phyloP scores from a whole-genome alignment of 2,797 vertebrate genomes.

The Chaunax sp. region DNA sequence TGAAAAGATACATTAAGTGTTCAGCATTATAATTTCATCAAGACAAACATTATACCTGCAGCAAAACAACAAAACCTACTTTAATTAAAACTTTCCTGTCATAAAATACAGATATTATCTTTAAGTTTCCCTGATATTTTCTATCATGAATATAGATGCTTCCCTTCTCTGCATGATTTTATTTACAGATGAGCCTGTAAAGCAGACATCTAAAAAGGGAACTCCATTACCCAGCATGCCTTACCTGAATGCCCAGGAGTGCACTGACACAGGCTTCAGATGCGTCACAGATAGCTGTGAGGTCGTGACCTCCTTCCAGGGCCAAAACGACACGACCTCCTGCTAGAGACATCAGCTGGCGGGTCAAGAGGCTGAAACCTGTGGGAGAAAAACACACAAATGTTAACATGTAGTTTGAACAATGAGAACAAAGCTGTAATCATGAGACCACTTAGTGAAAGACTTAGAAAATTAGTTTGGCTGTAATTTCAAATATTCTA shows the following conservation, averaged over 20 bases:
- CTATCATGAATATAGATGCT: background rate
- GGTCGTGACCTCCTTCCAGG: slow-evolving; percentile 95
- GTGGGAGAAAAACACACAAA: slow-evolving; percentile 15
- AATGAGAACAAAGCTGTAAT: slow-evolving; percentile 13
- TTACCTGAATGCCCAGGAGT: slow-evolving; percentile 92
- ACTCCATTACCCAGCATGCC: slow-evolving; percentile 38
- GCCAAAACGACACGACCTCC: slow-evolving; percentile 91
- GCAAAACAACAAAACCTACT: background rate
- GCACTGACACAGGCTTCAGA: slow-evolving; percentile 94
- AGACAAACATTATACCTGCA: no score
- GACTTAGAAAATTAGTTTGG: background rate
- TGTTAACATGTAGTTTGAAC: background rate
- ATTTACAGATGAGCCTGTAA: background rate
- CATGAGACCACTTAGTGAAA: background rate
- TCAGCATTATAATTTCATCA: background rate
- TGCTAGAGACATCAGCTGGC: slow-evolving; percentile 92
- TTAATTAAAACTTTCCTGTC: background rate
- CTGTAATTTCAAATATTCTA: slow-evolving; percentile 36
- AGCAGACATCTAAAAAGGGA: background rate
- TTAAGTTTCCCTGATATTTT: background rate
- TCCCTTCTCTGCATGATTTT: background rate
- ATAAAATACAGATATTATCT: background rate
- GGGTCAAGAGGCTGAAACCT: slow-evolving; percentile 96
- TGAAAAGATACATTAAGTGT: background rate
- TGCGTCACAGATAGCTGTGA: slow-evolving; percentile 96